Conservation (phyloP, 2,888 invertebrate species). For the Aquatica leii region DNA sequence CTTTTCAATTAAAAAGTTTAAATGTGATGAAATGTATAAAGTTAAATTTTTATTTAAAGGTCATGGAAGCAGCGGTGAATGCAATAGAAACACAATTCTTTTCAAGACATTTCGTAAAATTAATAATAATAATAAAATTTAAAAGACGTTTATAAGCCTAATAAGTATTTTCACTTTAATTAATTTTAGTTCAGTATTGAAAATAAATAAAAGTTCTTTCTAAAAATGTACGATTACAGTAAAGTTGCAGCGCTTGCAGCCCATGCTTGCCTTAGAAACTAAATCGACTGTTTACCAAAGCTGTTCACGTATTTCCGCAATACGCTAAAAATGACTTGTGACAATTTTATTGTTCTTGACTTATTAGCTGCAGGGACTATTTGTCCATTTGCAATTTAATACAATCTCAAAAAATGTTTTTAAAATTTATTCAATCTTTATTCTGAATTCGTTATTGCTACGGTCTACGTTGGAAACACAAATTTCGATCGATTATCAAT, state of each 20-base stretch:
- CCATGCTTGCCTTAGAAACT: conserved; percentile 10
- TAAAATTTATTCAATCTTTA: neutral
- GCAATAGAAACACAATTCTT: too few species aligned
- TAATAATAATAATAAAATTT: conserved; percentile 10
- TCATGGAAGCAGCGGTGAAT: too few species aligned
- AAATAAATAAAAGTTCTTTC: conserved; percentile 16
- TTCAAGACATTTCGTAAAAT: too few species aligned
- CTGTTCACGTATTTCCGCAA: conserved; percentile 35
- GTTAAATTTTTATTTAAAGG: too few species aligned
- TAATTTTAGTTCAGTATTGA: conserved; percentile 13
- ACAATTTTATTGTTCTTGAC: conserved; percentile 35
- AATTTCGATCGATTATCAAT: conserved; percentile 7
- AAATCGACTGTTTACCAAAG: conserved; percentile 21
- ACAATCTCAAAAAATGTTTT: neutral
- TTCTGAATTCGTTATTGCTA: neutral
- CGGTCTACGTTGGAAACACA: neutral
- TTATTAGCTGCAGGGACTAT: conserved; percentile 19
- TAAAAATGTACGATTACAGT: conserved; percentile 18
- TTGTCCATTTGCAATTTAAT: conserved; percentile 6
- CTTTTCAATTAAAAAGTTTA: too few species aligned
- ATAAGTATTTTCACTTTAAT: conserved; percentile 18
- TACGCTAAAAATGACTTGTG: conserved; percentile 38
- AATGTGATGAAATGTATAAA: too few species aligned
- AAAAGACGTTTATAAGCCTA: conserved; percentile 11
- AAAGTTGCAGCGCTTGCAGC: conserved; percentile 18